These are phyloP conservation scores for Hydrotaea diabolus DNA, from an alignment of 2,888 invertebrate species.

Conservation along the genomic window DNA sequence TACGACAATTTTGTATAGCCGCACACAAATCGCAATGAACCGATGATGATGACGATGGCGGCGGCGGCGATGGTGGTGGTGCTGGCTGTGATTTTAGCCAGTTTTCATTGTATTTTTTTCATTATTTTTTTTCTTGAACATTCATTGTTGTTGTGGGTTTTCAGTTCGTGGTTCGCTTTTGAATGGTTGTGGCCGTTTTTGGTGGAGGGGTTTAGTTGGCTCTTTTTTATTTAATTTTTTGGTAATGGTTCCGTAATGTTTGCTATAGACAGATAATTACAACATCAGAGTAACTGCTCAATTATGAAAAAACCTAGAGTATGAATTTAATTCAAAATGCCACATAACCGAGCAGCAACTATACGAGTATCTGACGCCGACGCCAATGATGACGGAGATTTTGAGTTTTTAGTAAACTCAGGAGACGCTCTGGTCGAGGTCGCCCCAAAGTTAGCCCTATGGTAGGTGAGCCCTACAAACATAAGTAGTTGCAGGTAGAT, in stretches of 20 bases:
- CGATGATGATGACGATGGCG: constrained; percentile 5
- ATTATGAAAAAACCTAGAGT: constrained; percentile 41
- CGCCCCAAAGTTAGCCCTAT: neutral
- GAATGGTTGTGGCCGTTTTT: constrained; percentile 7
- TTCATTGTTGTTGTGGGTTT: constrained; percentile 5
- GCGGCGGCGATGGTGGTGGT: neutral
- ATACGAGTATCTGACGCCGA: constrained; percentile 1
- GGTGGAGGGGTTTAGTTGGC: neutral
- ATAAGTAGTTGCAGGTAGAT: too few relatives aligned
- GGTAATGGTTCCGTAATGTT: constrained; percentile 61
- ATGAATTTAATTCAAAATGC: constrained; percentile 1
- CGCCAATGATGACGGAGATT: neutral
- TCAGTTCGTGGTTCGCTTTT: neutral
- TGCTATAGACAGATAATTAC: constrained; percentile 58
- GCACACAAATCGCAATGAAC: neutral
- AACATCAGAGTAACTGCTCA: constrained; percentile 55
- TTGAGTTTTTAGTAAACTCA: neutral
- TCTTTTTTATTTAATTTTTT: constrained; percentile 17
- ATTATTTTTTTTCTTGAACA: neutral
- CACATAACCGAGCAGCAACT: neutral
- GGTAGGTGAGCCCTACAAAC: too few relatives aligned
- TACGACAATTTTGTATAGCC: constrained; percentile 33
- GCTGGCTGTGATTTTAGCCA: constrained; percentile 23
- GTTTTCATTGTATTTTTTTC: constrained; percentile 24
- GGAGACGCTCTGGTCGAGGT: neutral